Evolutionary conservation across 2,888 invertebrate genomes (phyloP).

Genomic region (Gibbula magus): DNA sequence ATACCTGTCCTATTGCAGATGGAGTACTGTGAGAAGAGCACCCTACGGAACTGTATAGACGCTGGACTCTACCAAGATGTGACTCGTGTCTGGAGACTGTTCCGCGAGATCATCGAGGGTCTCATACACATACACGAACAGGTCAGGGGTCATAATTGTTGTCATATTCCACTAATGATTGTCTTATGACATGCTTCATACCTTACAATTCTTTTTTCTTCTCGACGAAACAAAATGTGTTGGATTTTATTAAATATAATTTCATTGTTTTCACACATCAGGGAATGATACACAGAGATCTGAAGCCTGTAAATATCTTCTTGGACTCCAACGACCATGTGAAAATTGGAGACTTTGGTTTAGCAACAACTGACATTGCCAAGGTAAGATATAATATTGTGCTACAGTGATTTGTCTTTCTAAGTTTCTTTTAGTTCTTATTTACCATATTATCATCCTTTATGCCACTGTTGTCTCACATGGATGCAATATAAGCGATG

Average conservation of each 20-base stretch:
- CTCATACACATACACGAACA: constrained; percentile 94
- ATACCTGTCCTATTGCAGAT: constrained; percentile 81
- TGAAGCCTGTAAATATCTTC: constrained; percentile 90
- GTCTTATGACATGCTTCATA: too few relatives aligned
- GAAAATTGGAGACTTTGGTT: constrained; percentile 98
- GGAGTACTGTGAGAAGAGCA: constrained; percentile 99
- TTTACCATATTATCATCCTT: too few relatives aligned
- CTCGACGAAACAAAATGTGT: background rate
- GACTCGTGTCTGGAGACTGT: constrained; percentile 91
- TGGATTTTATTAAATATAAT: background rate
- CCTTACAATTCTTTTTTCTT: too few relatives aligned
- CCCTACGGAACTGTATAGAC: constrained; percentile 88
- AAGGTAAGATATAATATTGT: constrained; percentile 45
- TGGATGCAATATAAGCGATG: too few relatives aligned
- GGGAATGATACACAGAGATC: constrained; percentile 75
- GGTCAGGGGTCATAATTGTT: constrained; percentile 78
- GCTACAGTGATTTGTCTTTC: too few relatives aligned
- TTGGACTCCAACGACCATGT: constrained; percentile 92
- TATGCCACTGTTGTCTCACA: too few relatives aligned
- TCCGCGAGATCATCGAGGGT: constrained; percentile 94
- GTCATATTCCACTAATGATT: too few relatives aligned
- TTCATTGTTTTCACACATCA: constrained; percentile 80
- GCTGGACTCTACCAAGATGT: constrained; percentile 83
- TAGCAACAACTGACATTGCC: constrained; percentile 87
- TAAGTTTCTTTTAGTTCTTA: too few relatives aligned